Evolutionary conservation across 2,888 invertebrate species (phyloP).

Genomic region (Himalopsyche anomala): DNA sequence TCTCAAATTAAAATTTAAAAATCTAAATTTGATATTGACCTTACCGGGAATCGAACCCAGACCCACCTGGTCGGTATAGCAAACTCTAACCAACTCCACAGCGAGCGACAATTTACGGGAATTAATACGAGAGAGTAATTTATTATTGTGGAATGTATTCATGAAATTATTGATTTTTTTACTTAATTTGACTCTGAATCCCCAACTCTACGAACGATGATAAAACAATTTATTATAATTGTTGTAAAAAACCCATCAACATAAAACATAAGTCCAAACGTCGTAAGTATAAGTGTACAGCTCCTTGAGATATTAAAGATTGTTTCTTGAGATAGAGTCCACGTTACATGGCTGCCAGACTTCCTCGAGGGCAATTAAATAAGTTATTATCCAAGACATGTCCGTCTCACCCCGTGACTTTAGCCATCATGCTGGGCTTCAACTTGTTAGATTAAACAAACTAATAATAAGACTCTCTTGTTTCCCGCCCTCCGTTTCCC

Average conservation of each 20-base stretch:
- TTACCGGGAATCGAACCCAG: too few relatives aligned
- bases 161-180: too few relatives aligned
- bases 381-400: slow-evolving; percentile 54
- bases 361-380: slow-evolving; percentile 54
- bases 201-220: not conserved
- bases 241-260: not conserved
- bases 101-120: too few relatives aligned
- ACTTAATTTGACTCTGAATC: too few relatives aligned
- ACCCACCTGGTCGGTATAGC: too few relatives aligned
- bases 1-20: too few relatives aligned
- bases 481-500: slow-evolving; percentile 23
- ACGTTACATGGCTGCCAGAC: slow-evolving; percentile 38
- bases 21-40: too few relatives aligned
- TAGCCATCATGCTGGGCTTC: slow-evolving; percentile 37
- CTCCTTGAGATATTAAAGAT: slow-evolving; percentile 45
- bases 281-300: not conserved
- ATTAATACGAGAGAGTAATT: too few relatives aligned
- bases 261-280: not conserved
- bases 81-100: too few relatives aligned
- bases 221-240: not conserved
- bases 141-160: too few relatives aligned
- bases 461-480: slow-evolving; percentile 39
- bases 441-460: slow-evolving; percentile 30
- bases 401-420: slow-evolving; percentile 38
- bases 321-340: slow-evolving; percentile 46